Evolutionary conservation across 2,888 invertebrate genomes (phyloP).

Genomic region (Cheilosia variabilis): DNA sequence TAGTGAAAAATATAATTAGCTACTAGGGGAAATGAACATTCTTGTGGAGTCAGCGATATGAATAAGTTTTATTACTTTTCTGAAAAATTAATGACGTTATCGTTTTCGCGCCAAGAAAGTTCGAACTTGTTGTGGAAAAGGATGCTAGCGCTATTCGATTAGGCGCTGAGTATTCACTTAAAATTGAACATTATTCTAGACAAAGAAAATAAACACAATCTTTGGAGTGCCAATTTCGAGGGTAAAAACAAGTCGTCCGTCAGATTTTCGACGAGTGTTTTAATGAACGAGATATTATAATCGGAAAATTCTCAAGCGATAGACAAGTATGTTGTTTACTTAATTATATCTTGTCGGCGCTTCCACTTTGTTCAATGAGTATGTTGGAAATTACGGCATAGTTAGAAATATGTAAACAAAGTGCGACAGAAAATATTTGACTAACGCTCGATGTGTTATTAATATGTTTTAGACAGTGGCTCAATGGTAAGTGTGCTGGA

Average conservation of each 20-base stretch:
- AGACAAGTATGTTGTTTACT: neutral
- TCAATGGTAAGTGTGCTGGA: no score
- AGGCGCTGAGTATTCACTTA: constrained; percentile 46
- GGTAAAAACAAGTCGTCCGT: constrained; percentile 2
- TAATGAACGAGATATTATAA: constrained; percentile 8
- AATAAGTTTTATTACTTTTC: constrained; percentile 24
- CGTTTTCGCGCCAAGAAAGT: constrained; percentile 29
- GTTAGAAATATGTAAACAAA: neutral
- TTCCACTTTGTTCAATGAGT: neutral
- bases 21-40: constrained; percentile 10
- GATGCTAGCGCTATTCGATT: constrained; percentile 27
- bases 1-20: constrained; percentile 28
- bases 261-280: constrained; percentile 14
- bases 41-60: constrained; percentile 10
- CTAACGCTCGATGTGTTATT: no score
- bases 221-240: constrained; percentile 48
- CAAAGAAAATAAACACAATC: constrained; percentile 24
- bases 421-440: neutral
- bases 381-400: neutral
- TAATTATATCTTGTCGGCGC: neutral
- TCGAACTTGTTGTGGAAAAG: constrained; percentile 1
- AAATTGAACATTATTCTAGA: constrained; percentile 23
- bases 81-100: constrained; percentile 29
- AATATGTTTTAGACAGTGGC: no score
- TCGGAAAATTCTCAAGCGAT: neutral